These are phyloP conservation scores for Eumeta japonica DNA, from an alignment of 1,140 invertebrate species.

Conservation along the genomic window DNA sequence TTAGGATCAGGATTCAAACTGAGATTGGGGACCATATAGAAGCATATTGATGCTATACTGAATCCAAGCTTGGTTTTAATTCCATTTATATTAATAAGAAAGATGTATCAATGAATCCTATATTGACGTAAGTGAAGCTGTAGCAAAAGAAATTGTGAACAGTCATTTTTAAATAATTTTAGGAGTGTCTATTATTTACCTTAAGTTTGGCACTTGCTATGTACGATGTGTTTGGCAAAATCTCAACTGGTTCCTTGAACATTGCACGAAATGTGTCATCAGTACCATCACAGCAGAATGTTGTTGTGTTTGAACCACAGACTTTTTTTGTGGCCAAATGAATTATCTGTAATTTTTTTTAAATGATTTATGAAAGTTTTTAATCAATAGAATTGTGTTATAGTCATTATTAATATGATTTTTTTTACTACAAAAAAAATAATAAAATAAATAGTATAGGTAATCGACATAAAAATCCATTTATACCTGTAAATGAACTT, in stretches of 20 bases:
- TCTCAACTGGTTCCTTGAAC: slow-evolving; percentile 87
- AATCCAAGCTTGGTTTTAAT: too few relatives aligned
- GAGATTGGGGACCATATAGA: too few relatives aligned
- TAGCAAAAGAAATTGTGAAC: not conserved
- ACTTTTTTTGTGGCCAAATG: slow-evolving; percentile 75
- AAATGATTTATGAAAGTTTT: not conserved
- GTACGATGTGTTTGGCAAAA: slow-evolving; percentile 77
- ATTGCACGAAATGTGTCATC: slow-evolving; percentile 81
- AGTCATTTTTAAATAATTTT: not conserved
- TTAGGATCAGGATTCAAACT: too few relatives aligned
- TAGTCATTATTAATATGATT: slow-evolving; percentile 1
- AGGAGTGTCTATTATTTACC: slow-evolving; percentile 58
- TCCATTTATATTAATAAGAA: too few relatives aligned
- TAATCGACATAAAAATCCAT: not conserved
- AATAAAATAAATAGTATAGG: too few relatives aligned
- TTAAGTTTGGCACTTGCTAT: slow-evolving; percentile 81
- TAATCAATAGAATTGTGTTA: slow-evolving; percentile 5
- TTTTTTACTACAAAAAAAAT: slow-evolving; percentile 1
- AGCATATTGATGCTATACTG: too few relatives aligned
- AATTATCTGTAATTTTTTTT: slow-evolving; percentile 63
- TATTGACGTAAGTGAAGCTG: too few relatives aligned
- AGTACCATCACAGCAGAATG: slow-evolving; percentile 79
- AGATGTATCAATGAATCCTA: too few relatives aligned
- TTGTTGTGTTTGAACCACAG: slow-evolving; percentile 75
- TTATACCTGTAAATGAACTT: slow-evolving; percentile 69